A percentile compares a stretch with the other conserved stretches of the same genome.
phyloP scores from a whole-genome alignment of 2,113 vertebrate genomes.

The Osmerus mordax region DNA sequence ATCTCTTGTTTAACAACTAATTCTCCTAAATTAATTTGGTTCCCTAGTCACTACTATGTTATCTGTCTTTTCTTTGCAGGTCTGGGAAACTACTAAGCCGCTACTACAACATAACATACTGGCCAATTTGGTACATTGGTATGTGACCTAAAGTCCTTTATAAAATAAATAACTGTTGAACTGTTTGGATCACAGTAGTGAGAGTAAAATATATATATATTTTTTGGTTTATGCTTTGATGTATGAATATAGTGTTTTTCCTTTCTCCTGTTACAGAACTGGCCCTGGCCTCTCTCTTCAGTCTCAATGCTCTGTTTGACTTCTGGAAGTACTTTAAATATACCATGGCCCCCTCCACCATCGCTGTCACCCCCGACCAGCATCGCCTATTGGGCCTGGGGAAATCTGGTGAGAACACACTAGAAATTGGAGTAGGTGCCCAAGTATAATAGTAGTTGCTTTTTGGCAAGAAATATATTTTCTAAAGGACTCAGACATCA shows the following conservation, averaged over 20 bases:
- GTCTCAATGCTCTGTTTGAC: conserved; percentile 91
- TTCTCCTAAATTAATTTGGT: not conserved
- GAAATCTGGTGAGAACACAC: conserved; percentile 64
- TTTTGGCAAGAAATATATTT: no score
- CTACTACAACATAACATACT: conserved; percentile 87
- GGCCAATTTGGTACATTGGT: conserved; percentile 97
- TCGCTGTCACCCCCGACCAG: conserved; percentile 80
- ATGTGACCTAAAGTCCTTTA: conserved; percentile 54
- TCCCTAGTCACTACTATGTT: not conserved
- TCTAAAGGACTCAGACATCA: no score
- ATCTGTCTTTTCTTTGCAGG: conserved; percentile 62
- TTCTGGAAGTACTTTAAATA: conserved; percentile 97
- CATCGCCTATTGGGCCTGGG: conserved; percentile 81
- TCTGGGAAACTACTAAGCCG: conserved; percentile 85
- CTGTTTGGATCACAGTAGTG: not conserved
- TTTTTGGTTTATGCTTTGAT: not conserved
- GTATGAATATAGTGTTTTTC: not conserved
- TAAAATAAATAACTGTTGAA: not conserved
- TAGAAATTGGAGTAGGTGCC: no score
- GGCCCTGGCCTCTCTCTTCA: conserved; percentile 83
- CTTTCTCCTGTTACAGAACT: conserved; percentile 70
- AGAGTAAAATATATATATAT: not conserved
- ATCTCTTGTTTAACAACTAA: no score
- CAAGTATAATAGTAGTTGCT: no score
- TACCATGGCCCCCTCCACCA: conserved; percentile 80